Conservation (phyloP, 2,888 invertebrate genomes). For the Arctia plantaginis region DNA sequence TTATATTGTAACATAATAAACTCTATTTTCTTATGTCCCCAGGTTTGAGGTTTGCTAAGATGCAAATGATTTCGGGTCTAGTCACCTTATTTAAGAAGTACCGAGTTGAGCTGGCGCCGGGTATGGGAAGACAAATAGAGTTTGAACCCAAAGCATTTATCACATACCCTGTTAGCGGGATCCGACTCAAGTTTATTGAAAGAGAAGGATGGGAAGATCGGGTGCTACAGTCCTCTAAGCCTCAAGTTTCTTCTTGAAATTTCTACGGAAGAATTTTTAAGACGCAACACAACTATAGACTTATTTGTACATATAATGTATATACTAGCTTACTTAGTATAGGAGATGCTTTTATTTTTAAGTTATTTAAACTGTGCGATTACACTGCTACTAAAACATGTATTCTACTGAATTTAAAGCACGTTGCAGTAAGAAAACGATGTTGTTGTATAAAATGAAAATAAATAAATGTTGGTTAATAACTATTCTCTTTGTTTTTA, state of each 20-base stretch:
- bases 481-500: neutral
- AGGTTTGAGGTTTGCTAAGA: constrained; percentile 61
- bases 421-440: neutral
- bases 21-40: constrained; percentile 2
- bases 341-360: neutral
- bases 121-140: constrained; percentile 37
- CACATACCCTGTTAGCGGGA: constrained; percentile 27
- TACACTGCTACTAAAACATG: too few relatives aligned
- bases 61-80: constrained; percentile 62
- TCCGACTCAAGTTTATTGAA: constrained; percentile 32
- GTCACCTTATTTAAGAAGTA: constrained; percentile 61
- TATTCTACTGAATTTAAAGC: too few relatives aligned
- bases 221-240: neutral
- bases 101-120: constrained; percentile 51
- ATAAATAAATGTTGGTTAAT: neutral
- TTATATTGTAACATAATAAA: neutral
- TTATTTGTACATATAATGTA: neutral
- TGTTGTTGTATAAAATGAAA: neutral
- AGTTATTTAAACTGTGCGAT: neutral
- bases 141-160: constrained; percentile 30
- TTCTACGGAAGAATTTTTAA: too few relatives aligned
- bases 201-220: constrained; percentile 48
- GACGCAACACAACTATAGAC: too few relatives aligned
- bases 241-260: neutral
- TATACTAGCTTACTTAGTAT: neutral